A percentile compares a stretch with the other conserved stretches of the same genome.
These are phyloP conservation scores for Dascyllus trimaculatus DNA, from an alignment of 2,113 vertebrate genomes.

Conservation along the genomic window DNA sequence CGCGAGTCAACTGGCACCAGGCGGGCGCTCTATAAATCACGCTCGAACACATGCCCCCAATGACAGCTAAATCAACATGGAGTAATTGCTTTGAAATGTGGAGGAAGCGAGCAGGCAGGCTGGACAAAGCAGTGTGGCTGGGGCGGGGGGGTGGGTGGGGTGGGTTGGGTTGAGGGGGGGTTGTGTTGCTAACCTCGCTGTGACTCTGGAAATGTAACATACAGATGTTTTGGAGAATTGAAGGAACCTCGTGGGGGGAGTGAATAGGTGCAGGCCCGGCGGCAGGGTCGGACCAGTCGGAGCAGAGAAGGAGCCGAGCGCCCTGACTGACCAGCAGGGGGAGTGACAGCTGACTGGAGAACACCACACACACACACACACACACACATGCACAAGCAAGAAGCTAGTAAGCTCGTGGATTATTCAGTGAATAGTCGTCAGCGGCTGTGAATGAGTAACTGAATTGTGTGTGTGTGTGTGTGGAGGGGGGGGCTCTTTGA, in stretches of 20 bases:
- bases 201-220: constrained; percentile 86
- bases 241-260: constrained; percentile 34
- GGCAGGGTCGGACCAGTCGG: constrained; percentile 12
- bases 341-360: constrained; percentile 31
- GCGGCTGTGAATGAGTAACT: constrained; percentile 75
- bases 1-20: constrained; percentile 96
- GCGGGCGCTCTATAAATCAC: constrained; percentile 95
- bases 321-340: constrained; percentile 67
- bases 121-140: constrained; percentile 68
- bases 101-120: constrained; percentile 87
- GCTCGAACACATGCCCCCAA: constrained; percentile 96
- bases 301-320: neutral
- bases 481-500: constrained; percentile 52
- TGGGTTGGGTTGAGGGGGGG: neutral
- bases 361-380: constrained; percentile 22
- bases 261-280: constrained; percentile 12
- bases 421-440: constrained; percentile 73
- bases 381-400: constrained; percentile 19
- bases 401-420: constrained; percentile 32
- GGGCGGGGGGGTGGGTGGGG: constrained; percentile 69
- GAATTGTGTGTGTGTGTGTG: constrained; percentile 50
- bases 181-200: constrained; percentile 88
- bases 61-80: constrained; percentile 99
- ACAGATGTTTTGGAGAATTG: constrained; percentile 63
- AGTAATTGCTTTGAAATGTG: constrained; percentile 99